phyloP scores from a whole-genome alignment of 2,888 invertebrate genomes.

The Sarcophaga carnaria region DNA sequence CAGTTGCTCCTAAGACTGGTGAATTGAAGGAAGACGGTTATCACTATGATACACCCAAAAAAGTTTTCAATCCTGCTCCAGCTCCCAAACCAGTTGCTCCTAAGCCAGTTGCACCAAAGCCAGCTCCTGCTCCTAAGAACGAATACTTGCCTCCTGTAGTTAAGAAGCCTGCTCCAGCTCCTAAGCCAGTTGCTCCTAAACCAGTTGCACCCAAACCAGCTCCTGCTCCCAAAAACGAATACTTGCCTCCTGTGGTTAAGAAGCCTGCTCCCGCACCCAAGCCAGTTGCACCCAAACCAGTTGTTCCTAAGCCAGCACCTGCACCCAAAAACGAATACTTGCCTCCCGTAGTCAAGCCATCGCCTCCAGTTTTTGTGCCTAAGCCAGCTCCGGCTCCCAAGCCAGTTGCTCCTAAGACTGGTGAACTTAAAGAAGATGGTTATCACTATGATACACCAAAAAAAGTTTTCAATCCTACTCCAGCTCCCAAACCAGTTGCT shows the following conservation, averaged over 20 bases:
- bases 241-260: conserved; percentile 65
- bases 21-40: conserved; percentile 34
- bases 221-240: conserved; percentile 56
- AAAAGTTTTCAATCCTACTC: conserved; percentile 60
- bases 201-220: conserved; percentile 32
- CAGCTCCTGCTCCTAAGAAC: conserved; percentile 29
- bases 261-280: background rate
- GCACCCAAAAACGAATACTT: conserved; percentile 45
- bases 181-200: conserved; percentile 31
- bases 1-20: conserved; percentile 32
- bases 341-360: conserved; percentile 24
- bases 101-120: conserved; percentile 35
- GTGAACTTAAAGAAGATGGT: conserved; percentile 37
- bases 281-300: conserved; percentile 19
- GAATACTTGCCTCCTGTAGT: conserved; percentile 18
- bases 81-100: conserved; percentile 21
- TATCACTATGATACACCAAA: conserved; percentile 38
- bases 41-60: conserved; percentile 35
- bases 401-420: conserved; percentile 59
- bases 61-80: conserved; percentile 35
- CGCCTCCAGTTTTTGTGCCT: conserved; percentile 7
- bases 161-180: conserved; percentile 62
- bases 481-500: conserved; percentile 39
- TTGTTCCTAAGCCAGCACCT: conserved; percentile 36
- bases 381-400: conserved; percentile 8